Evolutionary conservation across 2,113 vertebrate species (phyloP), one percentile per base, ranked within the genome.

Genomic region (Indri indri): DNA sequence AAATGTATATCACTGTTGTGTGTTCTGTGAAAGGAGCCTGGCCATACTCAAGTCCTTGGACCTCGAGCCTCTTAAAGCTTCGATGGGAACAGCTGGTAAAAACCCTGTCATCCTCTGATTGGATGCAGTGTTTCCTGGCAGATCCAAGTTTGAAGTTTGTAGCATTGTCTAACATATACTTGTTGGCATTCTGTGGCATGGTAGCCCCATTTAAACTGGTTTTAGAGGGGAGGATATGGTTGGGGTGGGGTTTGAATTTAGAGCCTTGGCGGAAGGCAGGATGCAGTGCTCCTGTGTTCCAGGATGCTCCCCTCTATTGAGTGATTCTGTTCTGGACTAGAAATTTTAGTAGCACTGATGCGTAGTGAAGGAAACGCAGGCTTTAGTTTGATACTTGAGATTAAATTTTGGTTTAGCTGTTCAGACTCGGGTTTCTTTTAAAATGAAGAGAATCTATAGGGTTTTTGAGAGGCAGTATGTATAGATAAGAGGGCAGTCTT

Each of bases 1-100:
- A 70, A 81, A 6, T 98, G 34, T 88, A n/a, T 81, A 5, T 92
- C 90, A 97, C 96, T 93, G 61, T 97, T 30, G 80, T 95, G 97
- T 94, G 6, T 98, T 98, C 97, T 97, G 30, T 98, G 94, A 90
- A 95, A 97, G 91, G 91, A 95, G 59, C 93, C 85, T 80, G 96
- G 83, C 96, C 88, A 42, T 83, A 14, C n/a, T 94, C 92, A 71
- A 66, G 91, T 96, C 77, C 86, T 80, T 97, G 96, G 95, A 97
- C 74, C 73, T 94, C 95, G 40, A 82, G 70, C 90, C 92, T 59
- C 81, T 91, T 92, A 96, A 80, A 91, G 71, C 92, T 77, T 88
- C 84, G 1, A 47, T 94, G 95, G 90, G 94, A 97, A 17, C 88
- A 73, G 77, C 96, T 96, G 94, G 76, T 97, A 79, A 96, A 81